Percentiles rank a stretch among this genome's conserved stretches.
Conservation (phyloP, 2,888 invertebrate species). For the Horisme vitalbata region DNA sequence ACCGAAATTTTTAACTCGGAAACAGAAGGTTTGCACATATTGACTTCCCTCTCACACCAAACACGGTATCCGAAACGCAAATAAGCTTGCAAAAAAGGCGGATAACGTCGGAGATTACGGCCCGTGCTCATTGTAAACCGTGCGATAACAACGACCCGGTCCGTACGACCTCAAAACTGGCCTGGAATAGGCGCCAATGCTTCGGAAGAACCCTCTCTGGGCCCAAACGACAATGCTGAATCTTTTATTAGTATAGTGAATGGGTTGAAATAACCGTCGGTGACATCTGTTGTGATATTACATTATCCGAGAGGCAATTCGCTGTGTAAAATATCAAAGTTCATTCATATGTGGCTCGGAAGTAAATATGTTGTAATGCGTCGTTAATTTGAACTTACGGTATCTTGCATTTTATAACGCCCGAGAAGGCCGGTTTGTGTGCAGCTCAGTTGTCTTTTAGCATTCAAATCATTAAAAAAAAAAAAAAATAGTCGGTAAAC, state of each 20-base stretch:
- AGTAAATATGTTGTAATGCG: background rate
- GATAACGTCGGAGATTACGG: constrained; percentile 47
- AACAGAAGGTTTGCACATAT: too few relatives aligned
- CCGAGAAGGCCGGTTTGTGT: too few relatives aligned
- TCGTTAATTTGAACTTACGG: too few relatives aligned
- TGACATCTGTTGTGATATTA: constrained; percentile 80
- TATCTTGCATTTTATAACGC: too few relatives aligned
- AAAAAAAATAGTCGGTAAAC: too few relatives aligned
- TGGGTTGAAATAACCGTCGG: constrained; percentile 79
- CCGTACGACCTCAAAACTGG: constrained; percentile 58
- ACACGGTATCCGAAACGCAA: constrained; percentile 13
- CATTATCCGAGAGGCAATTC: constrained; percentile 1
- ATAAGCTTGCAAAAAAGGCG: constrained; percentile 35
- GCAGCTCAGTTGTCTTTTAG: too few relatives aligned
- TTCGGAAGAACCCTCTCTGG: constrained; percentile 67
- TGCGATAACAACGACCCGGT: constrained; percentile 64
- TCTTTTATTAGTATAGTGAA: constrained; percentile 81
- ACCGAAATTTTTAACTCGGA: too few relatives aligned
- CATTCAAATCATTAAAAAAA: too few relatives aligned
- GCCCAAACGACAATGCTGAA: constrained; percentile 76
- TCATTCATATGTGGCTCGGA: constrained; percentile 2
- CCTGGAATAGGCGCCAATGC: constrained; percentile 57
- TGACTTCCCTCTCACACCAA: background rate
- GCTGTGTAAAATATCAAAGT: background rate
- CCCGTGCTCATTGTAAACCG: constrained; percentile 58